Conservation (phyloP, 2,888 invertebrate genomes). For the Scaptomyza parva region DNA sequence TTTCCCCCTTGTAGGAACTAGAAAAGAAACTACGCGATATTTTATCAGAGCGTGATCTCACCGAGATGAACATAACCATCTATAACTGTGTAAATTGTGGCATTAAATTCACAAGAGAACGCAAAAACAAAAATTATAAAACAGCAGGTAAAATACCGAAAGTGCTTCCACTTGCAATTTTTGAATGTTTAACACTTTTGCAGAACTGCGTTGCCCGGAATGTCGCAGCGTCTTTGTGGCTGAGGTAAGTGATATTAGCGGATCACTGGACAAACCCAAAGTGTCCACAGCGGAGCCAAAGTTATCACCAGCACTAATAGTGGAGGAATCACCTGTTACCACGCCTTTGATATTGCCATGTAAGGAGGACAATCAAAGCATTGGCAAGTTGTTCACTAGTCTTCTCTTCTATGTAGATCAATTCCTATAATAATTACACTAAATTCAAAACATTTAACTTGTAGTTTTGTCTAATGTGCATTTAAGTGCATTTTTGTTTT, state of each 20-base stretch:
- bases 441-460: slow-evolving; percentile 17
- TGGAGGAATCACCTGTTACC: slow-evolving; percentile 63
- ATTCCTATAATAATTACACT: slow-evolving; percentile 28
- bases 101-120: slow-evolving; percentile 87
- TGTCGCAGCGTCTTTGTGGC: slow-evolving; percentile 87
- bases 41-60: slow-evolving; percentile 85
- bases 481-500: slow-evolving; percentile 46
- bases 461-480: slow-evolving; percentile 24
- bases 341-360: slow-evolving; percentile 41
- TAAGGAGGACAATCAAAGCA: slow-evolving; percentile 77
- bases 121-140: slow-evolving; percentile 65
- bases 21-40: slow-evolving; percentile 85
- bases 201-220: slow-evolving; percentile 86
- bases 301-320: slow-evolving; percentile 76
- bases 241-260: slow-evolving; percentile 81
- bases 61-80: slow-evolving; percentile 85
- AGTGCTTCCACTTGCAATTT: neutral
- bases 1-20: slow-evolving; percentile 83
- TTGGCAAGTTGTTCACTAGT: slow-evolving; percentile 73
- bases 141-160: slow-evolving; percentile 54
- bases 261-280: slow-evolving; percentile 64
- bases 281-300: slow-evolving; percentile 38
- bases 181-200: neutral
- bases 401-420: slow-evolving; percentile 29
- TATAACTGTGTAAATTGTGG: slow-evolving; percentile 88